Evolutionary conservation across 2,797 vertebrate species (phyloP), one percentile per base, ranked within the genome.

Genomic region (Gambusia yucatana): DNA sequence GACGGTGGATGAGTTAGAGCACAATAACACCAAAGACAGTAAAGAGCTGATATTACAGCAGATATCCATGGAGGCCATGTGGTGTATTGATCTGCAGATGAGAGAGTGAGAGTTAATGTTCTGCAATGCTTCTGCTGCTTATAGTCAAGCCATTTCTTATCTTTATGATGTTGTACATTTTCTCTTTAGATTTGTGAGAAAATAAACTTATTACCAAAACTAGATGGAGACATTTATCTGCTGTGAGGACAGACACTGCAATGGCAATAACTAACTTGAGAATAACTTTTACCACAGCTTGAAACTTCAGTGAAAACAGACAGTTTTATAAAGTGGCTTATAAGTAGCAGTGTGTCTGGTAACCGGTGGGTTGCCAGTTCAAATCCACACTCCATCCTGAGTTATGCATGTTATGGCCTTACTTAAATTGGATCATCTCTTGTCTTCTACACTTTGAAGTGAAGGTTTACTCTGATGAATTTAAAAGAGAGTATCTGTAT

Each of bases 11-110:
- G 95, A 95, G 93, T 95, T 95, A 93, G 91, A 93, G 93, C 93
- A 95, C 95, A 96, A 95, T 95, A 94, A 95, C 87, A 82, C 86
- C 83, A 88, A 88, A 80, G 92, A 93, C 94, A 93, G 93, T 95
- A 94, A 95, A 94, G 89, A 93, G 89, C 89, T 93, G 91, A 95
- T 94, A 96, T 95, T 95, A 94, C 94, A 93, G 88, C 91, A 87
- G 88, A 82, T 91, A 91, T 93, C 93, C 92, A 93, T 84, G 87
- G 93, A 95, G 94, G 92, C 93, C 91, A 87, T 78, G 92, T 77
- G 73, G 65, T 17, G 78, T 94, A 95, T 95, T 90, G 94, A 95
- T 95, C 93, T 79, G 75, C 50, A 75, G 77, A 76, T 84, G 77
- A 74, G 76, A 43, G 72, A 47, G 73, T 28, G 69, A 6, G 41